Evolutionary conservation across 2,113 vertebrate genomes (phyloP), one percentile per base, ranked within the genome.

Genomic region (Balaeniceps rex): DNA sequence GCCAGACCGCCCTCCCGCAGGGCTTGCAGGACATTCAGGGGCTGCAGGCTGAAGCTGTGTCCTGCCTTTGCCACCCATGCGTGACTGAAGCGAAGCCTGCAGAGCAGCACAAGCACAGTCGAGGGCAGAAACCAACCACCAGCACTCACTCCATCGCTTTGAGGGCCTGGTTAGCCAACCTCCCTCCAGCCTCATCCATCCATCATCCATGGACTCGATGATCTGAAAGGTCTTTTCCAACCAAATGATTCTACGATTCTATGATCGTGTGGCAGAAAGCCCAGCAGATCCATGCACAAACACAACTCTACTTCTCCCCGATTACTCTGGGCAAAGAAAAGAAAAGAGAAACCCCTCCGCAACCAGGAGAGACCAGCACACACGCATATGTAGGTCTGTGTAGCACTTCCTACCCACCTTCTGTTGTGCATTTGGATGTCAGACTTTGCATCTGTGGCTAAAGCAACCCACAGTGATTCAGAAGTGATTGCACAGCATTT

Each of bases 1-100:
- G 19, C 54, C 70, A 44, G 60, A 25, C 42, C 6, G 1, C 36
- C 22, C 38, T 38, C 47, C 34, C 55, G 7, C 55, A 4, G 57
- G n/a, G 47, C 52, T 24, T 2, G 26, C 33, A 22, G 52, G 36
- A 34, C 4, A 4, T 19, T 26, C 47, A 10, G 70, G 38, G 44
- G 9, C 18, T 11, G 10, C 19, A 1, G 65, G 2, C 14, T 0
- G 3, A 28, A 44, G 40, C 69, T 4, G 4, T 0, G 38, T 12
- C 88, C 49, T 25, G 65, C 81, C 72, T 34, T 12, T 7, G 31
- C 57, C 54, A 36, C 21, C 57, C 49, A 12, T 1, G 2, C 0
- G 7, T 18, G 75, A 23, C 38, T 13, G 2, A 10, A 25, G 66
- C 3, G 3, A 68, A n/a, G 46, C 36, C 7, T 3, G 61, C 3